These are phyloP conservation scores for Sebastes matsubarae DNA, from an alignment of 2,797 vertebrate genomes.

Conservation along the genomic window DNA sequence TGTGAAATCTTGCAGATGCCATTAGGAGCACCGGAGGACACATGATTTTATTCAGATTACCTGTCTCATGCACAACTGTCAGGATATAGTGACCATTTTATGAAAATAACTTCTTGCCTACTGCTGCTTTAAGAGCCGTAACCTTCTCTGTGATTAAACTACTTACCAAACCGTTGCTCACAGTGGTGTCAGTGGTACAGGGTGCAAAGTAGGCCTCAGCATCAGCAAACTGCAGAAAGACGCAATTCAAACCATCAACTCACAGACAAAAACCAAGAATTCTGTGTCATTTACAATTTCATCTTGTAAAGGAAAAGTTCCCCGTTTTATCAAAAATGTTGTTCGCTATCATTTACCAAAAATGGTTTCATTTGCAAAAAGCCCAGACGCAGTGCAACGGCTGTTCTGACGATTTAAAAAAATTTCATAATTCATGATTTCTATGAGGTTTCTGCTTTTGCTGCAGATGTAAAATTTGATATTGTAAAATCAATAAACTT, in stretches of 20 bases:
- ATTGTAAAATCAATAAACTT: background rate
- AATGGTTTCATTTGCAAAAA: background rate
- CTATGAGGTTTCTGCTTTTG: background rate
- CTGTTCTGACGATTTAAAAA: background rate
- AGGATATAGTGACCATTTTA: no score
- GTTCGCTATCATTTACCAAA: no score
- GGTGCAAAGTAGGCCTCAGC: slow-evolving; percentile 90
- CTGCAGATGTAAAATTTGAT: background rate
- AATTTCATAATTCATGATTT: background rate
- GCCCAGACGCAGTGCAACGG: background rate
- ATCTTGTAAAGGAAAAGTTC: background rate
- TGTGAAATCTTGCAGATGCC: no score
- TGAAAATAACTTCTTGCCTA: no score
- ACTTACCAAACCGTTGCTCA: slow-evolving; percentile 91
- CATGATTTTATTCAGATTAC: no score
- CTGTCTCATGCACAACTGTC: no score
- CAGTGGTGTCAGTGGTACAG: slow-evolving; percentile 86
- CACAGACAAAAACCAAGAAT: background rate
- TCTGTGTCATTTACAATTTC: background rate
- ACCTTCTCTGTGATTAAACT: background rate
- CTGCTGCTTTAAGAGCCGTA: background rate
- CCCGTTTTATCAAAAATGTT: background rate
- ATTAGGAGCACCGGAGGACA: no score
- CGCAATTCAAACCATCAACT: background rate
- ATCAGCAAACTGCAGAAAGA: slow-evolving; percentile 89